phyloP scores from a whole-genome alignment of 2,888 invertebrate genomes.

The Frankliniella intonsa region DNA sequence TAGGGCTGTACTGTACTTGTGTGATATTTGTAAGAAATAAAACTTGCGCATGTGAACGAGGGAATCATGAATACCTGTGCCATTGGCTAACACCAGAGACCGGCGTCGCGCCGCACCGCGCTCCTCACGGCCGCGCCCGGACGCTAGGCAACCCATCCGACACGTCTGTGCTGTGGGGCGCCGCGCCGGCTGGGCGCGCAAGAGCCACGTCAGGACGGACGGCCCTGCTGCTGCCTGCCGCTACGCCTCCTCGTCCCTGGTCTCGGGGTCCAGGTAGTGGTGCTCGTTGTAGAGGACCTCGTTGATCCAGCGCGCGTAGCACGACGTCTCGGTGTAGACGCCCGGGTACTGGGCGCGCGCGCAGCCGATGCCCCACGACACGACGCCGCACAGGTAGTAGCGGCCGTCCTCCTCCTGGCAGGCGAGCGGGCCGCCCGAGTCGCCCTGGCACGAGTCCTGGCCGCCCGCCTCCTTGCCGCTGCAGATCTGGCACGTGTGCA shows the following conservation, averaged over 20 bases:
- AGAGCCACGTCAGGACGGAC: background rate
- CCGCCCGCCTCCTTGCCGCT: slow-evolving; percentile 39
- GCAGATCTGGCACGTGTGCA: slow-evolving; percentile 41
- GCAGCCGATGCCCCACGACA: slow-evolving; percentile 47
- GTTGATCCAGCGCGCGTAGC: slow-evolving; percentile 43
- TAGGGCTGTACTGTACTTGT: background rate
- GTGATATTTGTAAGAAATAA: background rate
- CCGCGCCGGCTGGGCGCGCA: background rate
- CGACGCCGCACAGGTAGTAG: slow-evolving; percentile 46
- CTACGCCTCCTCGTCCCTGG: background rate
- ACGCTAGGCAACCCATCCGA: background rate
- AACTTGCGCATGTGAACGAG: too few species aligned
- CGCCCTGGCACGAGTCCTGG: slow-evolving; percentile 45
- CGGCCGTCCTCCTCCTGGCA: slow-evolving; percentile 42
- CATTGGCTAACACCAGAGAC: too few species aligned
- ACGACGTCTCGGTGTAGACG: slow-evolving; percentile 44
- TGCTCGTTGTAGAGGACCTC: slow-evolving; percentile 36
- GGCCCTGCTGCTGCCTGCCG: background rate
- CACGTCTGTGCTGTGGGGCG: background rate
- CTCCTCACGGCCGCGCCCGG: background rate
- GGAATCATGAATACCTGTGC: too few species aligned
- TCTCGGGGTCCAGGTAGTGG: slow-evolving; percentile 3
- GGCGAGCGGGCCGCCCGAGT: slow-evolving; percentile 47
- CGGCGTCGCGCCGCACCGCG: too few species aligned
- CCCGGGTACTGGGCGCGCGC: slow-evolving; percentile 44